Evolutionary conservation across 1,140 invertebrate species (phyloP).

Genomic region (Andricus grossulariae): DNA sequence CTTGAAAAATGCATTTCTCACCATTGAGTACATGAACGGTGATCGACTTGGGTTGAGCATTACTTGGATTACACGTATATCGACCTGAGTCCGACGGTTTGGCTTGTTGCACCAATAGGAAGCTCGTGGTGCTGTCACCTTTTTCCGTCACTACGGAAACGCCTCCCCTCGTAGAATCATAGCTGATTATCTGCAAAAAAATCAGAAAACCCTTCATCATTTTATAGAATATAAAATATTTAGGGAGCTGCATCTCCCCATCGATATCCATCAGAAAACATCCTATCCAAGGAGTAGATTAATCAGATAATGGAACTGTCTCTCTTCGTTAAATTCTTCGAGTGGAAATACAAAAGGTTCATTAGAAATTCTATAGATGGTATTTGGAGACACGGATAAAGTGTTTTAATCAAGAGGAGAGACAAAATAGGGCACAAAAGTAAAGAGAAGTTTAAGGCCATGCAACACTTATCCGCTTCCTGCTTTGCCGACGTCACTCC

Average conservation of each 20-base stretch:
- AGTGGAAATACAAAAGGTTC: too few relatives aligned
- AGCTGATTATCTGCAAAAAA: slow-evolving; percentile 83
- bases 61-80: slow-evolving; percentile 91
- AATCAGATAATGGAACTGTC: too few relatives aligned
- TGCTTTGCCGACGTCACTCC: too few relatives aligned
- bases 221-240: neutral
- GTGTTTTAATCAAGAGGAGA: too few relatives aligned
- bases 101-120: slow-evolving; percentile 88
- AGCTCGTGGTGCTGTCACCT: slow-evolving; percentile 88
- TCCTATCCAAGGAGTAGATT: too few relatives aligned
- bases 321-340: too few relatives aligned
- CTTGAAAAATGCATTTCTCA: slow-evolving; percentile 77
- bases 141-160: slow-evolving; percentile 89
- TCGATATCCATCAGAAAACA: neutral
- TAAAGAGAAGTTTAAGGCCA: too few relatives aligned
- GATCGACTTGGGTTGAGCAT: slow-evolving; percentile 90
- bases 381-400: too few relatives aligned
- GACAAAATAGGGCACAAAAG: too few relatives aligned
- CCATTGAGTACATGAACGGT: slow-evolving; percentile 93
- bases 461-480: too few relatives aligned
- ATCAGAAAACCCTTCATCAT: slow-evolving; percentile 32
- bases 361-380: too few relatives aligned
- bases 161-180: slow-evolving; percentile 83
- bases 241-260: neutral
- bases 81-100: slow-evolving; percentile 86